Percentiles rank a stretch among this genome's conserved stretches.
phyloP scores from a whole-genome alignment of 2,888 invertebrate species.

The Caenorhabditis parvicauda region DNA sequence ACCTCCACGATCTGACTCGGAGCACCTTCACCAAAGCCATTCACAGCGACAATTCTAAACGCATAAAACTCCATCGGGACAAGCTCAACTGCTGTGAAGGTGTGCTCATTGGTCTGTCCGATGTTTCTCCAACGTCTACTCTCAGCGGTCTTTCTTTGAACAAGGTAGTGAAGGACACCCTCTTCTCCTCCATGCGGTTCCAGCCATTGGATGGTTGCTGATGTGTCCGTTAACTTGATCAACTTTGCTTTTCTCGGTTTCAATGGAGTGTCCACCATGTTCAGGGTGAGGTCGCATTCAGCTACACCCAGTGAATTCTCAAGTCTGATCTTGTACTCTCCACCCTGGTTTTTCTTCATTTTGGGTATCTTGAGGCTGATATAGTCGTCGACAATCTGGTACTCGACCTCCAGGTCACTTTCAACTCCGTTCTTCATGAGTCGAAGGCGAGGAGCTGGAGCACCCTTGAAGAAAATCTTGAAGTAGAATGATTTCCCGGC shows the following conservation, averaged over 20 bases:
- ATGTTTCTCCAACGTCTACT: constrained; percentile 40
- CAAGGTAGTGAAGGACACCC: constrained; percentile 24
- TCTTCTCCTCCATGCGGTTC: constrained; percentile 32
- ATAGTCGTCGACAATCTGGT: constrained; percentile 37
- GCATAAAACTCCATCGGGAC: constrained; percentile 45
- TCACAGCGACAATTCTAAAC: constrained; percentile 38
- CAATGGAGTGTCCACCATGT: constrained; percentile 36
- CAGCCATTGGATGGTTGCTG: constrained; percentile 29
- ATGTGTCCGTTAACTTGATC: constrained; percentile 20
- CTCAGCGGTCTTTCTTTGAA: constrained; percentile 40
- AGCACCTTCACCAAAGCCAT: constrained; percentile 34
- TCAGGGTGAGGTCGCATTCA: constrained; percentile 20
- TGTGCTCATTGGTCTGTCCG: constrained; percentile 17
- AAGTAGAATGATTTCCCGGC: constrained; percentile 41
- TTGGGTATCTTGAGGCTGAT: constrained; percentile 28
- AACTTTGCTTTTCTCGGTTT: constrained; percentile 33
- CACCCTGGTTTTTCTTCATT: constrained; percentile 26
- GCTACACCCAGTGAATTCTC: constrained; percentile 37
- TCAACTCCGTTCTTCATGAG: constrained; percentile 24
- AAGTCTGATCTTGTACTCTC: constrained; percentile 29
- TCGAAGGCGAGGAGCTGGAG: constrained; percentile 30
- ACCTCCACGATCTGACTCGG: constrained; percentile 33
- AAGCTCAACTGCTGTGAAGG: constrained; percentile 30
- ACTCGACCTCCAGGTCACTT: constrained; percentile 22
- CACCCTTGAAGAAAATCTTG: constrained; percentile 28